A percentile compares a stretch with the other conserved stretches of the same genome.
Evolutionary conservation across 2,113 vertebrate species (phyloP).

Genomic region (Dromiciops gliroides): DNA sequence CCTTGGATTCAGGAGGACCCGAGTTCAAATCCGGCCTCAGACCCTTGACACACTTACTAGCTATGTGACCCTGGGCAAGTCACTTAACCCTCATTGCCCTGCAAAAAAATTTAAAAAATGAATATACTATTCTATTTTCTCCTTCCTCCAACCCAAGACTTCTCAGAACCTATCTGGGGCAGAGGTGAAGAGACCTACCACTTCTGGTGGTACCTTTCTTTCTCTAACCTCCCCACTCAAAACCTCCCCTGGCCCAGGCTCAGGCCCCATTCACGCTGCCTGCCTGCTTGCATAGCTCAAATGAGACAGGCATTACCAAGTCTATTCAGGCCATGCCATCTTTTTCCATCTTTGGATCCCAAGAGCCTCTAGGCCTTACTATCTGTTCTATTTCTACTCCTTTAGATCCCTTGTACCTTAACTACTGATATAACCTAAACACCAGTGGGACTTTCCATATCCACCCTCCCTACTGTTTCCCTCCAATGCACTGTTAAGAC

Average conservation of each 20-base stretch:
- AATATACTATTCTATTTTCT: neutral
- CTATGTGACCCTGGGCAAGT: no score
- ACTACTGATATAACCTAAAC: neutral
- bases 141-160: neutral
- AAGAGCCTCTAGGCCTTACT: neutral
- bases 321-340: neutral
- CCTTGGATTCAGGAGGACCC: no score
- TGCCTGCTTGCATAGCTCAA: neutral
- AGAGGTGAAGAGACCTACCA: no score
- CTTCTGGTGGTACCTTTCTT: no score
- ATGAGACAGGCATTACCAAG: neutral
- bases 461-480: neutral
- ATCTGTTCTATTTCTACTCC: neutral
- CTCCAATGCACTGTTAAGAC: neutral
- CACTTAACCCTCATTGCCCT: no score
- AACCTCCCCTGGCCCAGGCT: no score
- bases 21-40: no score
- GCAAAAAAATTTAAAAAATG: no score
- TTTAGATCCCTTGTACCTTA: neutral
- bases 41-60: no score
- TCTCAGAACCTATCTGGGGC: neutral
- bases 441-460: neutral
- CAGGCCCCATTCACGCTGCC: neutral
- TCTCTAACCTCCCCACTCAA: neutral
- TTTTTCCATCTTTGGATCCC: neutral